Percentiles rank a stretch among this genome's conserved stretches.
These are phyloP conservation scores for Atrichornis clamosus DNA, from an alignment of 2,113 vertebrate species.

Conservation along the genomic window DNA sequence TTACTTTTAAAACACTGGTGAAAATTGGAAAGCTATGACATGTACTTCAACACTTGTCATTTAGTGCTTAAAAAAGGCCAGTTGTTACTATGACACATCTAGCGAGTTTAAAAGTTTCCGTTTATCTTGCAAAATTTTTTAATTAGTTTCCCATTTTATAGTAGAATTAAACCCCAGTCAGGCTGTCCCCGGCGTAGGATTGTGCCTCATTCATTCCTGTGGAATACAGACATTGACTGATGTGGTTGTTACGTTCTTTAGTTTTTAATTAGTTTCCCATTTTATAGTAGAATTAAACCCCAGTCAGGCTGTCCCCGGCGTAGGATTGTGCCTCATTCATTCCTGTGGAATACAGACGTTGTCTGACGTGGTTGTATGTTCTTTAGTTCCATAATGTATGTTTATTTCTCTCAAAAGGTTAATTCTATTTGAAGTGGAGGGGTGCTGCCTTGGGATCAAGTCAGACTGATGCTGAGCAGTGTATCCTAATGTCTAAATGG, in stretches of 20 bases:
- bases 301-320: neutral
- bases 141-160: constrained; percentile 21
- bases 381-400: constrained; percentile 48
- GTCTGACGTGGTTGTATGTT: neutral
- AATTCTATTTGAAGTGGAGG: constrained; percentile 63
- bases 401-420: constrained; percentile 58
- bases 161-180: neutral
- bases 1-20: constrained; percentile 6
- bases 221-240: neutral
- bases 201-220: neutral
- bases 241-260: no score
- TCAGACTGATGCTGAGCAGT: constrained; percentile 63
- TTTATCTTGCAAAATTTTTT: constrained; percentile 19
- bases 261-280: constrained; percentile 7
- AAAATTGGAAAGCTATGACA: constrained; percentile 44
- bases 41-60: neutral
- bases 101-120: neutral
- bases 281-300: neutral
- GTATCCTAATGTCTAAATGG: constrained; percentile 60
- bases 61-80: neutral
- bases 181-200: neutral
- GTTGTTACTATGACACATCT: neutral
- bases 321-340: neutral
- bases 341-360: neutral
- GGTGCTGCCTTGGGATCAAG: constrained; percentile 62